Evolutionary conservation across 2,888 invertebrate genomes (phyloP).

Genomic region (Leptopilina syphax): DNA sequence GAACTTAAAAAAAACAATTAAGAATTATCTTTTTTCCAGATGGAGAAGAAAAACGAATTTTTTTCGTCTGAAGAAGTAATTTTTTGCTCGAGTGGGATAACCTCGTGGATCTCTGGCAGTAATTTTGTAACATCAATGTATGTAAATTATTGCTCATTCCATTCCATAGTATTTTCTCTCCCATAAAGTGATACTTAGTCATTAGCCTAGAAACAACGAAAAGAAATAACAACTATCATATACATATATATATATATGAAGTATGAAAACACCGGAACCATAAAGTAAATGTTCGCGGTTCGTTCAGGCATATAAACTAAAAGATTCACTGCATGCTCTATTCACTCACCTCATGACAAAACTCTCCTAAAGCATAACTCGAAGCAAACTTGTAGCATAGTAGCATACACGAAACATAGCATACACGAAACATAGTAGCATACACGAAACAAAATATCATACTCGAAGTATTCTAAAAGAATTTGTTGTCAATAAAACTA

Average conservation of each 20-base stretch:
- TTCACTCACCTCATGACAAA: slow-evolving; percentile 42
- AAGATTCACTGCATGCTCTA: slow-evolving; percentile 48
- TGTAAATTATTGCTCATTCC: slow-evolving; percentile 11
- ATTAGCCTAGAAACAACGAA: slow-evolving; percentile 32
- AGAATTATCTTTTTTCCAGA: too few relatives aligned
- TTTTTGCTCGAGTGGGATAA: too few relatives aligned
- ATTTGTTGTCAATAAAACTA: too few relatives aligned
- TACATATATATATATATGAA: not conserved
- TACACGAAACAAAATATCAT: too few relatives aligned
- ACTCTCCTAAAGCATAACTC: slow-evolving; percentile 51
- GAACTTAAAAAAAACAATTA: too few relatives aligned
- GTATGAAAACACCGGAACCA: slow-evolving; percentile 45
- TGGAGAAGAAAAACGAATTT: too few relatives aligned
- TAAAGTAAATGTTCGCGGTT: slow-evolving; percentile 55
- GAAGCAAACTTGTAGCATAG: slow-evolving; percentile 34
- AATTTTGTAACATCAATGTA: slow-evolving; percentile 21
- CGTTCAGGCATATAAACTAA: slow-evolving; percentile 53
- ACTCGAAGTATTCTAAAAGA: too few relatives aligned
- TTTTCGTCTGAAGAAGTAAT: too few relatives aligned
- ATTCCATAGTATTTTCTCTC: slow-evolving; percentile 8
- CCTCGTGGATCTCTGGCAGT: not conserved
- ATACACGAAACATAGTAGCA: not conserved
- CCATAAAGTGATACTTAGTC: not conserved
- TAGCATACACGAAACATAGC: slow-evolving; percentile 50
- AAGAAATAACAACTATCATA: slow-evolving; percentile 27